Evolutionary conservation across 2,797 vertebrate genomes (phyloP), one percentile per base, ranked within the genome.

Genomic region (Danio jaintianensis): DNA sequence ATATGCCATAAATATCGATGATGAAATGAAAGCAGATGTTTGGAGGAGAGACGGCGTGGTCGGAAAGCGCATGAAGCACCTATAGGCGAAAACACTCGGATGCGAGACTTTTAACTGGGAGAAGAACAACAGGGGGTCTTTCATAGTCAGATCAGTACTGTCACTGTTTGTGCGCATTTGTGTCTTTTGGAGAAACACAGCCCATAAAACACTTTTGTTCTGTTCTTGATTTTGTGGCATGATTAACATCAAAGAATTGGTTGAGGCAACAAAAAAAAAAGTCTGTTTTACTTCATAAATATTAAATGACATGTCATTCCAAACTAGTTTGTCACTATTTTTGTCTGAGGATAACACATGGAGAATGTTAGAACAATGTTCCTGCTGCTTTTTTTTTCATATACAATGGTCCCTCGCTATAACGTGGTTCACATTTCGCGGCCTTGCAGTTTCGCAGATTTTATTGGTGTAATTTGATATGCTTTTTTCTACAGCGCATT

Each of bases 1-100:
- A 69, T 40, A 70, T 61, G 66, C 45, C 66, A 61, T 47, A 38
- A 78, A 78, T 50, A 47, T 58, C 18, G 55, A 61, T 20, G 45
- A 52, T 79, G 56, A 61, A 70, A 70, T 50, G 15, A 70, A 56
- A 70, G 77, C 47, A 62, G 77, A 69, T 62, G 67, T 79, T 79
- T 11, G 55, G 45, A 43, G 43, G 76, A 59, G 11, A 59, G 75
- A 20, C 64, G 9, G 75, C 22, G 13, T 59, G 45, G 43, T 69
- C n/a, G 13, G 5, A 69, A 20, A 11, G n/a, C 29, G 0, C 52
- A 11, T 79, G 56, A 62, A 70, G 56, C 67, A 70, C 45, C 43
- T 61, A 61, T 62, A 22, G 66, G n/a, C 20, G 22, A 77, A 43
- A 45, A 15, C 12, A 1, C 66, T 61, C 66, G 20, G 76, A 70